These are phyloP conservation scores for Cynopterus sphinx DNA, from an alignment of 2,797 vertebrate species.

Conservation along the genomic window DNA sequence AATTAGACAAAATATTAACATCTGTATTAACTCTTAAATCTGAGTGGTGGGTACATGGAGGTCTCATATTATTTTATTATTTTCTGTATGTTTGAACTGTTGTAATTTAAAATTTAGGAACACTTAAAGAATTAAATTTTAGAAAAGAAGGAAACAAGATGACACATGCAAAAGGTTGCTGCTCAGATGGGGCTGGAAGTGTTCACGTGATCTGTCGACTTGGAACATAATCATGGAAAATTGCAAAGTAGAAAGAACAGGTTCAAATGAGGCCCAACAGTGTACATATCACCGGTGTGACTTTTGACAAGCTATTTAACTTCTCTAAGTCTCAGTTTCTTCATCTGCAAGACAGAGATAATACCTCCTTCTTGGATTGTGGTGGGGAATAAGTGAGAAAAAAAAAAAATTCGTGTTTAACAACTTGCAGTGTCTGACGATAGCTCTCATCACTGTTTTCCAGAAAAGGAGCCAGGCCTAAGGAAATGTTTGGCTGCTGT, in stretches of 20 bases:
- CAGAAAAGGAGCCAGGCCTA: background rate
- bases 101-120: background rate
- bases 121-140: background rate
- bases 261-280: background rate
- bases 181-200: background rate
- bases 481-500: background rate
- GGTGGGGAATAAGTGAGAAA: background rate
- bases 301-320: background rate
- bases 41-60: background rate
- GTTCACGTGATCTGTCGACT: background rate
- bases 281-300: background rate
- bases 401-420: background rate
- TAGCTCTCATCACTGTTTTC: background rate
- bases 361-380: background rate
- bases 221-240: background rate
- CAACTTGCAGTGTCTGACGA: background rate
- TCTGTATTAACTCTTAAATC: background rate
- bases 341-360: background rate
- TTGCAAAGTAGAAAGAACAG: background rate
- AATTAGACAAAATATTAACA: background rate
- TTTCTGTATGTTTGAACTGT: background rate
- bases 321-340: conserved; percentile 42
- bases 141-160: background rate
- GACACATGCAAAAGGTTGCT: background rate
- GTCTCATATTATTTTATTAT: background rate